Conservation (phyloP, 2,113 vertebrate genomes). For the Ranitomeya imitator region DNA sequence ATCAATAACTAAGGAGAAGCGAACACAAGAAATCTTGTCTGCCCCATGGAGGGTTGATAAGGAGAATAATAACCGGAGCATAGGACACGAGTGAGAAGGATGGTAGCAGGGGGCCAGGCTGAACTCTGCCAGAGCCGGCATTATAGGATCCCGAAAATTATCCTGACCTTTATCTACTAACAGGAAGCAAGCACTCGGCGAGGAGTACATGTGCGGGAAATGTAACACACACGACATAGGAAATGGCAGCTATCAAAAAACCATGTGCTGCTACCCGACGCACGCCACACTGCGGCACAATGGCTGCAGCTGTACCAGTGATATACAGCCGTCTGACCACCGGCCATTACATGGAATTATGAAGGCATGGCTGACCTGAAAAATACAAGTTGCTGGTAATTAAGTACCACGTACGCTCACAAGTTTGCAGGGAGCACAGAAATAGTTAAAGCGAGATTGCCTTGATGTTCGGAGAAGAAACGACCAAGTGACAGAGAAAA, state of each 20-base stretch:
- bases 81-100: not conserved
- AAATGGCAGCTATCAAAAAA: slow-evolving; percentile 14
- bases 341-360: not conserved
- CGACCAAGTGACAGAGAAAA: too few relatives aligned
- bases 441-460: too few relatives aligned
- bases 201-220: slow-evolving; percentile 21
- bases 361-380: too few relatives aligned
- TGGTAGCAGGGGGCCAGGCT: not conserved
- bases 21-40: not conserved
- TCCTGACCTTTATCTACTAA: slow-evolving; percentile 50
- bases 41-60: slow-evolving; percentile 17
- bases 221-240: slow-evolving; percentile 39
- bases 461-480: too few relatives aligned
- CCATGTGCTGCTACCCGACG: not conserved
- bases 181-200: not conserved
- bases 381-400: not conserved
- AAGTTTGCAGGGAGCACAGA: not conserved
- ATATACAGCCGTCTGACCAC: not conserved
- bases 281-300: not conserved
- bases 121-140: not conserved
- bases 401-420: not conserved
- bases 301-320: not conserved
- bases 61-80: slow-evolving; percentile 4
- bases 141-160: slow-evolving; percentile 5
- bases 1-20: not conserved